Conservation (phyloP, 2,888 invertebrate species). For the Brachyopa scutellaris region DNA sequence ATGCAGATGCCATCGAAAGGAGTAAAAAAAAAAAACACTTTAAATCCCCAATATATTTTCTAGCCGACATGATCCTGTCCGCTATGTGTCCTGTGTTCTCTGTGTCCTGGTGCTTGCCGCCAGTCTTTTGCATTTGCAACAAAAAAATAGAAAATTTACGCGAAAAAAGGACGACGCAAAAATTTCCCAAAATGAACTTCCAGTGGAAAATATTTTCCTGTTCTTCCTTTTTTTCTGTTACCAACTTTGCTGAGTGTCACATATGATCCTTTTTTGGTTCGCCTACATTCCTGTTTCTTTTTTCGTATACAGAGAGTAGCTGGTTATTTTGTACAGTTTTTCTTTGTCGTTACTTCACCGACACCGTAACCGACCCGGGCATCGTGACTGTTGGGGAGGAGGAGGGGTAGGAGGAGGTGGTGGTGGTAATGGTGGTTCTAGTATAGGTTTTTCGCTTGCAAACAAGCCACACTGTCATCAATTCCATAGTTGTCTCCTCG, state of each 20-base stretch:
- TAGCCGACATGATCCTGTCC: conserved; percentile 72
- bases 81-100: conserved; percentile 60
- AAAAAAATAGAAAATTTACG: conserved; percentile 8
- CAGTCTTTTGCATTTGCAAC: conserved; percentile 7
- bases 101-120: conserved; percentile 42
- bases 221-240: conserved; percentile 35
- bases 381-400: too few relatives aligned
- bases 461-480: conserved; percentile 73
- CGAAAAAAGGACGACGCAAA: conserved; percentile 33
- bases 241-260: conserved; percentile 54
- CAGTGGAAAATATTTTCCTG: conserved; percentile 24
- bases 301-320: conserved; percentile 20
- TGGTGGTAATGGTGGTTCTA: too few relatives aligned
- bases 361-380: too few relatives aligned
- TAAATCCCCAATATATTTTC: conserved; percentile 71
- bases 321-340: conserved; percentile 29
- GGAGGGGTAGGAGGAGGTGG: background rate
- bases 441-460: conserved; percentile 51
- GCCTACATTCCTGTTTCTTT: conserved; percentile 5
- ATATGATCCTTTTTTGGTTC: conserved; percentile 53
- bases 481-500: conserved; percentile 48
- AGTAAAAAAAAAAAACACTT: conserved; percentile 27
- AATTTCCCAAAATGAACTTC: conserved; percentile 63
- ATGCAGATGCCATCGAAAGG: conserved; percentile 42
- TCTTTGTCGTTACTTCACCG: too few relatives aligned